A percentile compares a stretch with the other conserved stretches of the same genome.
These are phyloP conservation scores for Papilio machaon DNA, from an alignment of 1,140 invertebrate species.

Conservation along the genomic window DNA sequence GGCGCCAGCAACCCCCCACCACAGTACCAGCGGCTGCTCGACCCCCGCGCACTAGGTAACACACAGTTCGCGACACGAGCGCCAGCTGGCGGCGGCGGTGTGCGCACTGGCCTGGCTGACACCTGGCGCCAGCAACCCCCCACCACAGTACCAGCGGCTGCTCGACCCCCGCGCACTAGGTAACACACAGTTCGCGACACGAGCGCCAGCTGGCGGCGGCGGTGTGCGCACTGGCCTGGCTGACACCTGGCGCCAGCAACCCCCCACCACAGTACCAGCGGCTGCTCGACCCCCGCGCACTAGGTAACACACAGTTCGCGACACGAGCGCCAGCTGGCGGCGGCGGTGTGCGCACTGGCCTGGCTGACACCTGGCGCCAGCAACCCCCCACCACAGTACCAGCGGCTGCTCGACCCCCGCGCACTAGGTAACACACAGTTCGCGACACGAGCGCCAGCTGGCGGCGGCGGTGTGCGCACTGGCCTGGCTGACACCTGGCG, in stretches of 20 bases:
- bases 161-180: conserved; percentile 64
- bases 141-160: conserved; percentile 59
- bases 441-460: too few species aligned
- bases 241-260: too few species aligned
- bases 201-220: too few species aligned
- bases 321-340: conserved; percentile 73
- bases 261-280: too few species aligned
- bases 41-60: too few species aligned
- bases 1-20: too few species aligned
- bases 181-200: conserved; percentile 27
- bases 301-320: conserved; percentile 43
- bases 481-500: too few species aligned
- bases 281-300: too few species aligned
- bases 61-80: conserved; percentile 63
- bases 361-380: conserved; percentile 64
- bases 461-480: too few species aligned
- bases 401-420: conserved; percentile 60
- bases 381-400: conserved; percentile 59
- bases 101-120: conserved; percentile 74
- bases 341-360: conserved; percentile 72
- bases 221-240: too few species aligned
- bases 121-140: conserved; percentile 58
- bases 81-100: conserved; percentile 68
- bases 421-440: conserved; percentile 55
- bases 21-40: too few species aligned